phyloP scores from a whole-genome alignment of 2,888 invertebrate genomes.

The Platycnemis pennipes region DNA sequence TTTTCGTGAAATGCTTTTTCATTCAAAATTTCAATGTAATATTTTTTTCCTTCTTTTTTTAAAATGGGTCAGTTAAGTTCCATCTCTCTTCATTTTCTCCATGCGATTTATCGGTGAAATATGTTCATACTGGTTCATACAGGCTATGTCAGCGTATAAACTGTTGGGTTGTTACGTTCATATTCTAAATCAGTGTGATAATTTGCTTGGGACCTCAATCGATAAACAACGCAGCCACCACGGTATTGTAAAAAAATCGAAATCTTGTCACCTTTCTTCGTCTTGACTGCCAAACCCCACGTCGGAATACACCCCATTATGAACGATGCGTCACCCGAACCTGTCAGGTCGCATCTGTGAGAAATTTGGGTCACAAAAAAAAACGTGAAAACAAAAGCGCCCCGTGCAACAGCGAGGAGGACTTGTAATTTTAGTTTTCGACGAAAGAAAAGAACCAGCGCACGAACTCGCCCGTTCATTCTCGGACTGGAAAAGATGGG shows the following conservation, averaged over 20 bases:
- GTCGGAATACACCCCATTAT: not conserved
- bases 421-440: slow-evolving; percentile 1
- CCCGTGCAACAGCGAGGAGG: not conserved
- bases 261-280: not conserved
- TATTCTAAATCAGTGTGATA: too few species aligned
- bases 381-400: not conserved
- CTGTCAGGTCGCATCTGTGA: not conserved
- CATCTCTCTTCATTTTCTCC: too few species aligned
- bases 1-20: too few species aligned
- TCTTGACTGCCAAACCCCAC: not conserved
- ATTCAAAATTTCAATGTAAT: too few species aligned
- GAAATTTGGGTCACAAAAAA: not conserved
- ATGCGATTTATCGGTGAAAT: too few species aligned
- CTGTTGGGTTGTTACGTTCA: too few species aligned
- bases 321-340: not conserved
- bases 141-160: too few species aligned
- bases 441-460: not conserved
- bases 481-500: not conserved
- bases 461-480: not conserved
- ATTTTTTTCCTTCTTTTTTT: too few species aligned
- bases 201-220: not conserved
- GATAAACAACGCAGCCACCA: not conserved
- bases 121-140: too few species aligned
- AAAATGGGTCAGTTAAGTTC: too few species aligned
- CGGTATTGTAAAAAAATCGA: not conserved